Evolutionary conservation across 2,113 vertebrate species (phyloP).

Genomic region (Hippocampus mohnikei): DNA sequence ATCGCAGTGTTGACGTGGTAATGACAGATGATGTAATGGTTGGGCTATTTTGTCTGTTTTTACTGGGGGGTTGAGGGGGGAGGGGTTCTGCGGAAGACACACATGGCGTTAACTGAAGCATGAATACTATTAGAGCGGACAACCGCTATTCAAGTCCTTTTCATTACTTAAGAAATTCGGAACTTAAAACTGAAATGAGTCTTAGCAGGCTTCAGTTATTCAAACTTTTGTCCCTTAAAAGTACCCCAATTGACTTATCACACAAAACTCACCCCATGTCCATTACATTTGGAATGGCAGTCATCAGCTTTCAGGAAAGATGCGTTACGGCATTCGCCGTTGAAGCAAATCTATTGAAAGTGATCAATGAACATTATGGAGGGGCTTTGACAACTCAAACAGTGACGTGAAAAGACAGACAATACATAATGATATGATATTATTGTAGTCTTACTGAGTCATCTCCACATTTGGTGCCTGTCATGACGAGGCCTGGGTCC

Average conservation of each 20-base stretch:
- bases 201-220: too few species aligned
- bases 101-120: too few species aligned
- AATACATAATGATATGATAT: neutral
- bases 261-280: conserved; percentile 79
- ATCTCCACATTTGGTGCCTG: conserved; percentile 90
- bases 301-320: conserved; percentile 83
- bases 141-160: too few species aligned
- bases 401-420: neutral
- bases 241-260: neutral
- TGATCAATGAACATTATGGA: conserved; percentile 11
- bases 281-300: conserved; percentile 84
- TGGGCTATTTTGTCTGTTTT: too few species aligned
- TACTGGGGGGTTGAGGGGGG: too few species aligned
- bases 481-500: conserved; percentile 93
- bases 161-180: too few species aligned
- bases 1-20: too few species aligned
- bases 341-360: conserved; percentile 85
- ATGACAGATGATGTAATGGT: too few species aligned
- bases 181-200: too few species aligned
- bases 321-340: conserved; percentile 87
- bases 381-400: neutral
- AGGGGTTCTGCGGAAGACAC: too few species aligned
- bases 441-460: conserved; percentile 74
- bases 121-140: too few species aligned
- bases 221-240: too few species aligned